Conservation (phyloP, 35 echinoderm and acorn worm species). For the Nesometra sesokonis region DNA sequence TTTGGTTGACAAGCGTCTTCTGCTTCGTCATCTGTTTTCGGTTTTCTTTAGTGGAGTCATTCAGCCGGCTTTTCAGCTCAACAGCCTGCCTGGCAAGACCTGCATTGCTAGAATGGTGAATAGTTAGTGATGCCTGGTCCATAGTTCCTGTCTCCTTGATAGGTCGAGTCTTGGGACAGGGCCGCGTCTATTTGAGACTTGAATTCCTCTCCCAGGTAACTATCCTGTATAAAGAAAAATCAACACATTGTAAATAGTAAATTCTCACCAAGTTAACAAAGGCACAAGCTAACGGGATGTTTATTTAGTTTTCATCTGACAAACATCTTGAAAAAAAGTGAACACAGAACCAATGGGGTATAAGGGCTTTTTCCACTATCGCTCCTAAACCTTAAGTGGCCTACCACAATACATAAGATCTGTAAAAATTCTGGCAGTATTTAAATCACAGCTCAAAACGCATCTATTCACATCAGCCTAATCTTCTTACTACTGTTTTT, state of each 20-base stretch:
- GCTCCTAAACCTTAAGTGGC: no score
- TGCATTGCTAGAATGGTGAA: not conserved
- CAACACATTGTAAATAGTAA: not conserved
- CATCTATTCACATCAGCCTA: no score
- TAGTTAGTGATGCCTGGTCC: slow-evolving; percentile 75
- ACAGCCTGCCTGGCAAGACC: not conserved
- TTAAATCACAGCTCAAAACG: no score
- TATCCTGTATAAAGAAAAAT: slow-evolving; percentile 54
- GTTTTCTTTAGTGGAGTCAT: not conserved
- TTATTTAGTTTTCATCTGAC: no score
- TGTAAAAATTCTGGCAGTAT: no score
- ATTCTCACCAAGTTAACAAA: no score
- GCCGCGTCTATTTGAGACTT: slow-evolving; percentile 90
- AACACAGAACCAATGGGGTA: no score
- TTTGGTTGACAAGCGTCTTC: not conserved
- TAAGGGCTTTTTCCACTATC: no score
- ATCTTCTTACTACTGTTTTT: no score
- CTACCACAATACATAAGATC: no score
- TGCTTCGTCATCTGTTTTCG: not conserved
- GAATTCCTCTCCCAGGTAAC: slow-evolving; percentile 98
- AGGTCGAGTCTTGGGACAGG: slow-evolving; percentile 95
- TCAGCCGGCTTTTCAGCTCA: not conserved
- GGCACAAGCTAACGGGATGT: no score
- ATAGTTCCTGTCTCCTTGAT: slow-evolving; percentile 98
- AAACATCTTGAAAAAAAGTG: no score